Evolutionary conservation across 2,113 vertebrate genomes (phyloP).

Genomic region (Leiothrix lutea): DNA sequence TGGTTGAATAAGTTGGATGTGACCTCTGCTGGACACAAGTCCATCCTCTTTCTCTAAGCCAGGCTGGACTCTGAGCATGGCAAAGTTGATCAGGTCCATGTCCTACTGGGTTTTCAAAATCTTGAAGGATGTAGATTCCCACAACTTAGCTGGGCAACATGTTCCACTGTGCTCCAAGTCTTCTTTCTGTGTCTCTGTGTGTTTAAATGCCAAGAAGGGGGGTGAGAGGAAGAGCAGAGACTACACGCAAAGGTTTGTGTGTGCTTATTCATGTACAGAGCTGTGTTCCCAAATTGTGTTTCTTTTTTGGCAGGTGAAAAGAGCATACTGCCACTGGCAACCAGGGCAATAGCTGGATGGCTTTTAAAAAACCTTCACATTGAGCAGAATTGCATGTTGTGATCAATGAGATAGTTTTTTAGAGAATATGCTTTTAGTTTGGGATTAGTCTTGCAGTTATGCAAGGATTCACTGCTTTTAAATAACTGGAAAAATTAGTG

Average conservation of each 20-base stretch:
- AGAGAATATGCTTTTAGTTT: not conserved
- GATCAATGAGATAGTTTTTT: not conserved
- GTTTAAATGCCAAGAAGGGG: not conserved
- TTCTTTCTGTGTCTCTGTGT: not conserved
- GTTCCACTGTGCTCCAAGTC: not conserved
- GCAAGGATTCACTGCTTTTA: constrained; percentile 32
- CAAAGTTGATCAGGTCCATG: not conserved
- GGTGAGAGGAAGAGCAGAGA: not conserved
- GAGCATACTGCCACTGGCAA: not conserved
- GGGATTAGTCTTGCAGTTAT: constrained; percentile 1
- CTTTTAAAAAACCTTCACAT: not conserved
- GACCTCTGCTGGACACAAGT: not conserved
- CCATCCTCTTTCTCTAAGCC: not conserved
- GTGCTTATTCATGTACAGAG: not conserved
- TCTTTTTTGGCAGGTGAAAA: not conserved
- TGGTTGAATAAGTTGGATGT: not conserved
- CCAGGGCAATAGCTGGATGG: not conserved
- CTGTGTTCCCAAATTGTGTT: not conserved
- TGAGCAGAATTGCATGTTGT: not conserved
- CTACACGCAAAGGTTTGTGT: fast-evolving
- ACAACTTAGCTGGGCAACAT: not conserved
- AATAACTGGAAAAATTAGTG: constrained; percentile 28
- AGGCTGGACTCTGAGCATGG: not conserved
- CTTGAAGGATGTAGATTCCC: not conserved
- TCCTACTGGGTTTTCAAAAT: not conserved